Percentiles rank a stretch among this genome's conserved stretches.
These are phyloP conservation scores for Urechis unicinctus DNA, from an alignment of 2,888 invertebrate species.

Conservation along the genomic window DNA sequence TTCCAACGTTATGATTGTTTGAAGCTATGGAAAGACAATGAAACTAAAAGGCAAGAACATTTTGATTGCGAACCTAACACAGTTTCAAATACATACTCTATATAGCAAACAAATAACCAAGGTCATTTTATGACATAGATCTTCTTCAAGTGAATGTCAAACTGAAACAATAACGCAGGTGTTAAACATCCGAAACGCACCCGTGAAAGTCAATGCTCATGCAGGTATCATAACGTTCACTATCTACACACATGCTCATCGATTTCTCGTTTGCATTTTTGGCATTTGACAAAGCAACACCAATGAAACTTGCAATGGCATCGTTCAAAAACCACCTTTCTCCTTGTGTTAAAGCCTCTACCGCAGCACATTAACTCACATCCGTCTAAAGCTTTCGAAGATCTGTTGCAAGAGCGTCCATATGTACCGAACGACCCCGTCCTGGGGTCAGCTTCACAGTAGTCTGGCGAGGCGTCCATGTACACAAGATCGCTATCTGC, in stretches of 20 bases:
- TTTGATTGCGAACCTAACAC: too few species aligned
- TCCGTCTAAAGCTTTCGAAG: slow-evolving; percentile 78
- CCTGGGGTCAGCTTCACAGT: slow-evolving; percentile 62
- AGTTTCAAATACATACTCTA: too few species aligned
- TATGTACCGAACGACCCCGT: slow-evolving; percentile 65
- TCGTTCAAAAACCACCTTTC: slow-evolving; percentile 65
- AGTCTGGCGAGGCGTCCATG: slow-evolving; percentile 92
- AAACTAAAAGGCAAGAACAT: too few species aligned
- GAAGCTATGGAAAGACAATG: too few species aligned
- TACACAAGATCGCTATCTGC: slow-evolving; percentile 89
- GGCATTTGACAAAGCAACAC: slow-evolving; percentile 92
- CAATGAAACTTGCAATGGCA: slow-evolving; percentile 93
- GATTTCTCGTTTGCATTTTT: slow-evolving; percentile 69
- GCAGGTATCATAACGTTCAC: too few species aligned
- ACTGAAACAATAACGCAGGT: too few species aligned
- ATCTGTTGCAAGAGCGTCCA: slow-evolving; percentile 56
- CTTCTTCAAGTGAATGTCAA: too few species aligned
- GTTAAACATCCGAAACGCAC: too few species aligned
- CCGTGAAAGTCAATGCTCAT: too few species aligned
- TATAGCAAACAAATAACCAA: too few species aligned
- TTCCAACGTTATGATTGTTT: too few species aligned
- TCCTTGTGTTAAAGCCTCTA: slow-evolving; percentile 80
- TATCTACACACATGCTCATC: slow-evolving; percentile 72
- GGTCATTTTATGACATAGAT: too few species aligned
- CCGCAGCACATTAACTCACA: slow-evolving; percentile 88